Conservation (phyloP, 2,888 invertebrate species). For the Bedellia somnulentella region DNA sequence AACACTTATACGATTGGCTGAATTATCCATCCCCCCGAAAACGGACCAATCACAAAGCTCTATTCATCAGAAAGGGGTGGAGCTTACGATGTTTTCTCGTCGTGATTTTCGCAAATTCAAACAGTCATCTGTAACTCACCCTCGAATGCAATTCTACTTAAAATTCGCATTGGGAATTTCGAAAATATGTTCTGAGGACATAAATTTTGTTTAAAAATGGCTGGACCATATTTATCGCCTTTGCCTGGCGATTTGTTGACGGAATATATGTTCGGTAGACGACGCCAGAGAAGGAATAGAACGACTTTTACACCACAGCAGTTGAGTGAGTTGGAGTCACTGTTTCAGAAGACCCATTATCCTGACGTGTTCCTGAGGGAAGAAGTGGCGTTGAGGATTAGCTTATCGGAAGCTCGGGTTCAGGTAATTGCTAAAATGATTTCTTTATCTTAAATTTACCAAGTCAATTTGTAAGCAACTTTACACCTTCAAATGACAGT, state of each 20-base stretch:
- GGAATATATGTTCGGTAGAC: constrained; percentile 90
- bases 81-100: constrained; percentile 43
- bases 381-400: constrained; percentile 88
- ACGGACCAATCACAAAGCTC: constrained; percentile 29
- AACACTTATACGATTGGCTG: constrained; percentile 38
- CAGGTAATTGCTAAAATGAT: constrained; percentile 63
- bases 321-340: constrained; percentile 84
- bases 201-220: constrained; percentile 54
- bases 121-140: constrained; percentile 24
- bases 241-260: constrained; percentile 86
- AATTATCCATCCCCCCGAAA: constrained; percentile 37
- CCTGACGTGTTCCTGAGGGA: constrained; percentile 89
- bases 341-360: constrained; percentile 94
- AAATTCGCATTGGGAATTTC: not conserved
- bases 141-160: not conserved
- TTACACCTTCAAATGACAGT: too few species aligned
- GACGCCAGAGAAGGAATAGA: constrained; percentile 85
- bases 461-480: too few species aligned
- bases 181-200: not conserved
- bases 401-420: constrained; percentile 89
- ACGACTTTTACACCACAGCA: constrained; percentile 95
- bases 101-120: constrained; percentile 33
- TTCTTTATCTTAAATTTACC: not conserved
- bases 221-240: constrained; percentile 84
- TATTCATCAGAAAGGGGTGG: constrained; percentile 37